Evolutionary conservation across 2,888 invertebrate genomes (phyloP).

Genomic region (Aporophyla nigra): DNA sequence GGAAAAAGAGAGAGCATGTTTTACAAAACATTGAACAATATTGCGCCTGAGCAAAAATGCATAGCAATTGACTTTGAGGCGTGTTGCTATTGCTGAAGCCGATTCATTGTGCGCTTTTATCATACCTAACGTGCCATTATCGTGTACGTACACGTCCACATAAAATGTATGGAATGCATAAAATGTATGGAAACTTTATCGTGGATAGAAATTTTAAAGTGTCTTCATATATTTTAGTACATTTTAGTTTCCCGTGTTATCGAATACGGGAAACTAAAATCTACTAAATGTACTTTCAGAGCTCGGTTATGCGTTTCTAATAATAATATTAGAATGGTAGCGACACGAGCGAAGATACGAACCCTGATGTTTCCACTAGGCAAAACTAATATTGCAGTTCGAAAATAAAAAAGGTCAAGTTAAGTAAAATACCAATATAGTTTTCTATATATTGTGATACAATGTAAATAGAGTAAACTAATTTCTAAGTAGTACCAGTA

Average conservation of each 20-base stretch:
- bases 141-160: too few relatives aligned
- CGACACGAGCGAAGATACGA: background rate
- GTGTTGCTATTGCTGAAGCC: slow-evolving; percentile 21
- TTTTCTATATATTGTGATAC: background rate
- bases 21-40: background rate
- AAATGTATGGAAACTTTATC: too few relatives aligned
- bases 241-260: too few relatives aligned
- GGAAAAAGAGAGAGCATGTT: background rate
- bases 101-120: background rate
- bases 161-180: too few relatives aligned
- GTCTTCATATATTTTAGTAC: too few relatives aligned
- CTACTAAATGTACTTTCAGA: too few relatives aligned
- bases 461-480: background rate
- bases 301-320: too few relatives aligned
- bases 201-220: too few relatives aligned
- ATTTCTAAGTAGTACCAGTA: background rate
- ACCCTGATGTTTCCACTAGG: background rate
- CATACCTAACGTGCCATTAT: too few relatives aligned
- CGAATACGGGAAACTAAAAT: too few relatives aligned
- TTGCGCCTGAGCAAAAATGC: slow-evolving; percentile 24
- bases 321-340: background rate
- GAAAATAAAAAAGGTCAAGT: background rate
- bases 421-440: background rate
- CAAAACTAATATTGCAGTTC: background rate
- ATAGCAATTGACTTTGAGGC: slow-evolving; percentile 33